A percentile compares a stretch with the other conserved stretches of the same genome.
Conservation (phyloP, 2,888 invertebrate species). For the Bellardia bayeri region DNA sequence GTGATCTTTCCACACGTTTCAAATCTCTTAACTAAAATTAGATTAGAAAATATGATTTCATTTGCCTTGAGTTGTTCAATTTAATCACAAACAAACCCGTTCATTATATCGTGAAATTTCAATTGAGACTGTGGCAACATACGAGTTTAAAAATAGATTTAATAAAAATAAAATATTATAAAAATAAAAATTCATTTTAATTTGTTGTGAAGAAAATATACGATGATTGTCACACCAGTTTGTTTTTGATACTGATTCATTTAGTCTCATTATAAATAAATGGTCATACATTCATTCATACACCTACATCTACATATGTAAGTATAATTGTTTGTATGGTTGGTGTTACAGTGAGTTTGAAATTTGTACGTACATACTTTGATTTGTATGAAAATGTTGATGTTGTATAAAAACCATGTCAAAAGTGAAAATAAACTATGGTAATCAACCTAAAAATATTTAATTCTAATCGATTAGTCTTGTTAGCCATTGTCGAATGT, state of each 20-base stretch:
- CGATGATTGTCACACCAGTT: constrained; percentile 41
- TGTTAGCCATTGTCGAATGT: too few species aligned
- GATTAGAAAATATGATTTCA: constrained; percentile 8
- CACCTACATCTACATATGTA: too few species aligned
- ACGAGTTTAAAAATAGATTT: constrained; percentile 42
- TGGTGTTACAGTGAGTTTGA: constrained; percentile 9
- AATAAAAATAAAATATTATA: constrained; percentile 45
- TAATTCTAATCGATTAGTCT: too few species aligned
- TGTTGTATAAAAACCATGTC: too few species aligned
- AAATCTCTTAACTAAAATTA: constrained; percentile 32
- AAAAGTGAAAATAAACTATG: too few species aligned
- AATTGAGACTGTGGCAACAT: constrained; percentile 49
- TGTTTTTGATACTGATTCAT: constrained; percentile 51
- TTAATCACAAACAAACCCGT: not conserved
- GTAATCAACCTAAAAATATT: too few species aligned
- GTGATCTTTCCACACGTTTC: constrained; percentile 44
- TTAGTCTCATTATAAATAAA: constrained; percentile 6
- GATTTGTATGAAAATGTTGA: not conserved
- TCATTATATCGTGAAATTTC: constrained; percentile 4
- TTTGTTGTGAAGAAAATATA: constrained; percentile 6
- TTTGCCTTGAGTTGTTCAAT: not conserved
- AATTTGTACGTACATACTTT: constrained; percentile 7
- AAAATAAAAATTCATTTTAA: constrained; percentile 51
- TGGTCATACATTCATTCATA: not conserved
- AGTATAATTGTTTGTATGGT: not conserved